These are phyloP conservation scores for Brachycybe producta DNA, from an alignment of 2,888 invertebrate genomes.

Conservation along the genomic window DNA sequence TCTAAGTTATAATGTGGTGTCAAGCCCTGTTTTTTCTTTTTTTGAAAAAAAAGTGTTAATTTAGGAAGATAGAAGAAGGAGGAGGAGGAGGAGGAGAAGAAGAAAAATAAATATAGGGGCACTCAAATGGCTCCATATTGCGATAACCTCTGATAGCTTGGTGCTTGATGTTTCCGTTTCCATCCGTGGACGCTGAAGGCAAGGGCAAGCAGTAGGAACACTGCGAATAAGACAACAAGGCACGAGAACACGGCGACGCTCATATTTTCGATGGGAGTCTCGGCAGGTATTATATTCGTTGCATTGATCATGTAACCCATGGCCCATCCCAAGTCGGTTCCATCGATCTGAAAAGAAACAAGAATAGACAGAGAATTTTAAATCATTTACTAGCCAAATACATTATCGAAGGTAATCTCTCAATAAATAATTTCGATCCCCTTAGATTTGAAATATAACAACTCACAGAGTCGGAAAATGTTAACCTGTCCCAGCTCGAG, in stretches of 20 bases:
- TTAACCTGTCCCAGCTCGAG: slow-evolving; percentile 31
- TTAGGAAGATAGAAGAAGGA: no score
- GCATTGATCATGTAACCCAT: slow-evolving; percentile 39
- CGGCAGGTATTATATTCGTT: slow-evolving; percentile 33
- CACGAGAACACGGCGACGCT: slow-evolving; percentile 23
- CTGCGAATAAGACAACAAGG: slow-evolving; percentile 24
- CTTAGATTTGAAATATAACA: neutral
- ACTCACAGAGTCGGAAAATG: slow-evolving; percentile 32
- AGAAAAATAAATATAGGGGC: no score
- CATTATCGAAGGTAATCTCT: neutral
- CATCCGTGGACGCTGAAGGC: slow-evolving; percentile 24
- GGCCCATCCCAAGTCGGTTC: slow-evolving; percentile 37
- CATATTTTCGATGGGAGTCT: slow-evolving; percentile 22
- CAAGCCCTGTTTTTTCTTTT: no score
- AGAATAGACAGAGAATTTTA: neutral
- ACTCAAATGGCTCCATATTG: slow-evolving; percentile 3
- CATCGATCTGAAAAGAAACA: slow-evolving; percentile 28
- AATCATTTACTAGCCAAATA: neutral
- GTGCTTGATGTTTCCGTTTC: slow-evolving; percentile 20
- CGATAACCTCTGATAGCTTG: slow-evolving; percentile 24
- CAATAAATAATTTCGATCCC: neutral
- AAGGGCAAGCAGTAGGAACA: slow-evolving; percentile 23
- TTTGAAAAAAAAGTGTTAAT: no score
- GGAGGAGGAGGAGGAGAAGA: no score
- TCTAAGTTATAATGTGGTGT: no score